Base-by-base conservation (phyloP, 2,113 vertebrate species). In the Cyphomyrus discorhynchus region DNA sequence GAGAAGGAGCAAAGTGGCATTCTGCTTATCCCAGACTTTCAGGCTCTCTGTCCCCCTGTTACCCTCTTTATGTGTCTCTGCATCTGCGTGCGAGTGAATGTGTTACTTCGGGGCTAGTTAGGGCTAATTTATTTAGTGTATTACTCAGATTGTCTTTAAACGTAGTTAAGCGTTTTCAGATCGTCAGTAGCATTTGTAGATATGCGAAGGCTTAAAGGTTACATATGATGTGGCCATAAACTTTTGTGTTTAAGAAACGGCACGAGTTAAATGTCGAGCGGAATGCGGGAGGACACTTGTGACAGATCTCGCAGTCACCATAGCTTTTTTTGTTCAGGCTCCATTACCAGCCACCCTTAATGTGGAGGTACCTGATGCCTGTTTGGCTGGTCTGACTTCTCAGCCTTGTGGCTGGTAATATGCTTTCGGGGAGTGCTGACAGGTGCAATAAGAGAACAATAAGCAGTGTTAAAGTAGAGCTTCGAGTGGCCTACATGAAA, bases 1-100 rank as follows among this genome's bases (percentile, higher is more conserved):
- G 97, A 97, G 96, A 96, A 95, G 96, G 96, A 97, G 96, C 95
- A 96, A 95, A 96, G 94, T 95, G 97, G 93, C 95, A 92, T 96
- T 96, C 96, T 96, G 95, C 96, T 97, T 96, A 97, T 97, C 96
- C 97, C 95, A 96, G 96, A 95, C 90, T 92, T 90, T 92, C 87
- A 91, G 90, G 62, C 91, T 89, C 77, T 83, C 90, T 90, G 92
- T 91, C 88, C 84, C 2, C 89, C 89, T 89, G 90, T 92, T 17
- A 91, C 80, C 5, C 88, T 1, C 27, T 56, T 21, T 45, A 42
- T 66, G 52, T 70, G 50, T 35, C 5, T 66, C 31, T 56, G 66
- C 52, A 45, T 66, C 19, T 45, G 86, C 42, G 35, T 88, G 31
- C 42, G 2, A 87, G 11, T 80, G 39, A 46, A 27, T 88, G 8